Evolutionary conservation across 2,888 invertebrate species (phyloP).

Genomic region (Phasia obesa): DNA sequence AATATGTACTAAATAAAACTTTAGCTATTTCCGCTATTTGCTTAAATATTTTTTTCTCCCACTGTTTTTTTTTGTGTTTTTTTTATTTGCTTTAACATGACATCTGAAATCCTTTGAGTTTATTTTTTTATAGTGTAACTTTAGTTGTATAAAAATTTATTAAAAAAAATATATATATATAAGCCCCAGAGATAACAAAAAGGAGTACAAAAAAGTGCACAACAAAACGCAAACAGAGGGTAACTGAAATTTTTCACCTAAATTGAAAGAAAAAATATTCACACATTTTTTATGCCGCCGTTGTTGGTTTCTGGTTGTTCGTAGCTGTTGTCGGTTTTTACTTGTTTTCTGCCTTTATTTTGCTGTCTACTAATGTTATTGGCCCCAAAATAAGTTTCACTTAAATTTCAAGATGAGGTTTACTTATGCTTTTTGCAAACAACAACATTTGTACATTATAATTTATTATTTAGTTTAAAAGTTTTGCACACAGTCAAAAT

Average conservation of each 20-base stretch:
- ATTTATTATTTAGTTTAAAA: conserved; percentile 74
- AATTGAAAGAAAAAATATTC: conserved; percentile 47
- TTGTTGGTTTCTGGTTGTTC: not conserved
- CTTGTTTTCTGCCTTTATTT: conserved; percentile 22
- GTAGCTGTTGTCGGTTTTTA: conserved; percentile 28
- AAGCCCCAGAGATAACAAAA: conserved; percentile 51
- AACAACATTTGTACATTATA: conserved; percentile 70
- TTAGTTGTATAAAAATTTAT: conserved; percentile 49
- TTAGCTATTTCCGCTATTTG: conserved; percentile 68
- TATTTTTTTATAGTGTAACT: conserved; percentile 40
- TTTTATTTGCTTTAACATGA: conserved; percentile 67
- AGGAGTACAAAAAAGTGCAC: conserved; percentile 2
- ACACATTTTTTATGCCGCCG: conserved; percentile 21
- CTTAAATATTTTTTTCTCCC: conserved; percentile 46
- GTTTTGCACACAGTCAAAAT: conserved; percentile 70
- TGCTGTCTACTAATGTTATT: conserved; percentile 56
- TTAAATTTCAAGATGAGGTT: conserved; percentile 67
- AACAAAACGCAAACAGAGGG: conserved; percentile 45
- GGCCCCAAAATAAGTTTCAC: conserved; percentile 68
- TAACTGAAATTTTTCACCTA: conserved; percentile 63
- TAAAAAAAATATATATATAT: not conserved
- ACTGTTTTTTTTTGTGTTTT: no score
- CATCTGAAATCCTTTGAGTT: conserved; percentile 67
- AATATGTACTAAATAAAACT: conserved; percentile 66
- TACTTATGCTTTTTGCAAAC: conserved; percentile 64